Percentiles rank a stretch among this genome's conserved stretches.
Conservation (phyloP, 2,797 vertebrate genomes). For the Anisognathus igniventris region DNA sequence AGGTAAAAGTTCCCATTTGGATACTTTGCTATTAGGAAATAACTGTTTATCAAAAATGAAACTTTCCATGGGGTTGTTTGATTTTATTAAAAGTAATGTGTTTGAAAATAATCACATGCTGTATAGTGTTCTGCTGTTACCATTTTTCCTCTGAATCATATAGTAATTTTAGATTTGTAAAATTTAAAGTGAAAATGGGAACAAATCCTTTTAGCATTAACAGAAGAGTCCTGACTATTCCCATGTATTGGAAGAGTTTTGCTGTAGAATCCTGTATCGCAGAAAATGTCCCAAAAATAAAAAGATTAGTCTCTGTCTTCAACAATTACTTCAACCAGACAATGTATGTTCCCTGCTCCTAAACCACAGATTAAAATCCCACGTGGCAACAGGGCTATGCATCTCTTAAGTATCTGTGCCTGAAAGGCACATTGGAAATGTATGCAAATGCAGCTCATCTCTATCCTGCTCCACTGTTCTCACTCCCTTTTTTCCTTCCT, state of each 20-base stretch:
- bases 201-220: background rate
- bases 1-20: background rate
- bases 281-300: background rate
- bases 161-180: background rate
- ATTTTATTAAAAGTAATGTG: background rate
- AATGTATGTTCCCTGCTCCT: background rate
- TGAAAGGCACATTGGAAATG: background rate
- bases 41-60: background rate
- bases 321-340: background rate
- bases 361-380: background rate
- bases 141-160: background rate
- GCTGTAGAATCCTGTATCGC: background rate
- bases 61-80: background rate
- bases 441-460: background rate
- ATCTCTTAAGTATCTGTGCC: background rate
- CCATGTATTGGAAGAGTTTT: background rate
- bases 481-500: background rate
- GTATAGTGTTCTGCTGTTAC: background rate
- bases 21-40: background rate
- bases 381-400: background rate
- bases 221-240: background rate
- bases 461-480: background rate
- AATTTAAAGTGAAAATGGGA: background rate
- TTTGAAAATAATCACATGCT: background rate
- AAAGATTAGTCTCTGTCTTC: background rate